These are phyloP conservation scores for Siphonodentalium dalli DNA, from an alignment of 2,888 invertebrate genomes.

Conservation along the genomic window DNA sequence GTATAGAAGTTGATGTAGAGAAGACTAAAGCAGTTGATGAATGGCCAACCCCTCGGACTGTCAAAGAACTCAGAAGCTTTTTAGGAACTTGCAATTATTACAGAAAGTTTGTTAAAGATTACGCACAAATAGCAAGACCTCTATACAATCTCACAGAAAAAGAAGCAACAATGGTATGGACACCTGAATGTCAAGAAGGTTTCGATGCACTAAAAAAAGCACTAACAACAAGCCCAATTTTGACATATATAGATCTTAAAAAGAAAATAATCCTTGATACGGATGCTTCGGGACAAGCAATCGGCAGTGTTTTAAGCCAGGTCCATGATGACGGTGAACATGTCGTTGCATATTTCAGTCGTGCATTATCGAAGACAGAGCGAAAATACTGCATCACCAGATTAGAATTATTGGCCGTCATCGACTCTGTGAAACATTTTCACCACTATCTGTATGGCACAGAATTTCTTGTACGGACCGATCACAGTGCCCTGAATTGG, in stretches of 20 bases:
- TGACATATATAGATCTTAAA: not conserved
- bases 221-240: slow-evolving; percentile 1
- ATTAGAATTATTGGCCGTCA: slow-evolving; percentile 1
- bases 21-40: slow-evolving; percentile 8
- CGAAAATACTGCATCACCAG: slow-evolving; percentile 9
- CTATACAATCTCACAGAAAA: slow-evolving; percentile 3
- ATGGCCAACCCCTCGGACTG: slow-evolving; percentile 6
- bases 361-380: not conserved
- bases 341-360: slow-evolving; percentile 10
- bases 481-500: slow-evolving; percentile 6
- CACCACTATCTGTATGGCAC: slow-evolving; percentile 2
- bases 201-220: slow-evolving; percentile 9
- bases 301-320: slow-evolving; percentile 9
- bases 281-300: not conserved
- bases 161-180: not conserved
- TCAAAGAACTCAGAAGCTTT: slow-evolving; percentile 10
- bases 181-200: not conserved
- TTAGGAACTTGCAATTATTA: not conserved
- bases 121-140: not conserved
- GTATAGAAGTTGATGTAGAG: slow-evolving; percentile 4
- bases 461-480: not conserved
- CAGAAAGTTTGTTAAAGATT: not conserved
- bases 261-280: slow-evolving; percentile 4
- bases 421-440: slow-evolving; percentile 3
- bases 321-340: slow-evolving; percentile 9